These are phyloP conservation scores for Linepithema humile DNA, from an alignment of 1,140 invertebrate genomes.

Conservation along the genomic window DNA sequence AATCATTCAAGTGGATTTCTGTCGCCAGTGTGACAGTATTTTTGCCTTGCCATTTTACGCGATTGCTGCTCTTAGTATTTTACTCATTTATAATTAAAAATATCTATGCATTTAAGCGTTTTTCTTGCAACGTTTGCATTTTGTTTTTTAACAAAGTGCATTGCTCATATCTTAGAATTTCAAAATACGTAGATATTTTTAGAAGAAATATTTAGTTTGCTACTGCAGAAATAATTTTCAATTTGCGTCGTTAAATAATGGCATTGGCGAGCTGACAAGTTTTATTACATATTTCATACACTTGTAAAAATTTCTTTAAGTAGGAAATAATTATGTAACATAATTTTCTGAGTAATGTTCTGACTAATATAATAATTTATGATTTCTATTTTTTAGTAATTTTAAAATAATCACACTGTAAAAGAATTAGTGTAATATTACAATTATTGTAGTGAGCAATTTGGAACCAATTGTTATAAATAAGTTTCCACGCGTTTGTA, in stretches of 20 bases:
- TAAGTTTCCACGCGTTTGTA: too few species aligned
- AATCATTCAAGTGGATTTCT: slow-evolving; percentile 36
- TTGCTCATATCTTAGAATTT: background rate
- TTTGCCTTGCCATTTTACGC: slow-evolving; percentile 22
- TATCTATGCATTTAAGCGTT: background rate
- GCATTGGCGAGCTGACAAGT: background rate
- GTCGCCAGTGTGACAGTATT: background rate
- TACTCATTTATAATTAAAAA: background rate
- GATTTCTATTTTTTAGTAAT: too few species aligned
- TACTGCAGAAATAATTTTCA: slow-evolving; percentile 11
- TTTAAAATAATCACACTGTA: background rate
- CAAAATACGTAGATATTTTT: background rate
- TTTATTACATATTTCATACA: slow-evolving; percentile 11
- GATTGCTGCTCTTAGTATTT: background rate
- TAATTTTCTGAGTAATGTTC: too few species aligned
- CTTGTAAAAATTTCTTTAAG: background rate
- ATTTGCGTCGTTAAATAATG: background rate
- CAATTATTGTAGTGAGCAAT: too few species aligned
- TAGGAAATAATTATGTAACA: background rate
- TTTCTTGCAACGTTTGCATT: too few species aligned
- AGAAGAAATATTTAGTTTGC: background rate
- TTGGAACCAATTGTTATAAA: too few species aligned
- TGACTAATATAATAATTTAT: background rate
- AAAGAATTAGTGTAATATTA: too few species aligned
- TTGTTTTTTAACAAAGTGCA: background rate